Evolutionary conservation across 2,797 vertebrate genomes (phyloP), one percentile per base, ranked within the genome.

Genomic region (Taenioides sp.): DNA sequence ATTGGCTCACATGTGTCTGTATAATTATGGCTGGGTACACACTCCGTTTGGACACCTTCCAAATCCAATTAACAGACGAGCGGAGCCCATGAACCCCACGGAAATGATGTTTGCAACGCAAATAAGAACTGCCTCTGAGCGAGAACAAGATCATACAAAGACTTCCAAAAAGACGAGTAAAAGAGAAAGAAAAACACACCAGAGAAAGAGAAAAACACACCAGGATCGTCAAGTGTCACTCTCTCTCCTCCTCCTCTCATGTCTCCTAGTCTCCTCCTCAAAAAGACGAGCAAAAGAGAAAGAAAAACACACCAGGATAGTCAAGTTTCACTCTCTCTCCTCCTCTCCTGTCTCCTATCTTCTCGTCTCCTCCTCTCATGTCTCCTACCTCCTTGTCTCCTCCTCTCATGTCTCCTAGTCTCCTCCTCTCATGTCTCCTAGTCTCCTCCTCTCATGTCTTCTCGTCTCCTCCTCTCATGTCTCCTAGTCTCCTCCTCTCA

Each of bases 11-110:
- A 43, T 43, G 11, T 43, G 71, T 76, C 4, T 59, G 88, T 87
- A 90, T 84, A 85, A 89, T 89, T 89, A 88, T 84, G 87, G 71
- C 75, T 83, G 83, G 77, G 84, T 86, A 88, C 84, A 90, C 77
- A 85, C 63, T 75, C 80, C 82, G 84, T 88, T 88, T 91, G 89
- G 85, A 90, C 85, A 65, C 65, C 73, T 86, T 90, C 84, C 88
- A 92, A 92, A 92, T 90, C 89, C 87, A 92, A 90, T 90, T 90
- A 91, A 86, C 84, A 85, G 78, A 75, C 83, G 80, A 86, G 43
- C 43, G 43, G 12, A 16, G 43, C 43, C 43, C 43, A 16, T 75
- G 85, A 89, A 81, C 81, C 74, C 83, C 88, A 89, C 90, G 88
- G 82, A 91, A 92, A 90, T 90, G 76, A 89, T 88, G 86, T 89